These are phyloP conservation scores for Oriolus oriolus DNA, from an alignment of 2,113 vertebrate species.

Conservation along the genomic window DNA sequence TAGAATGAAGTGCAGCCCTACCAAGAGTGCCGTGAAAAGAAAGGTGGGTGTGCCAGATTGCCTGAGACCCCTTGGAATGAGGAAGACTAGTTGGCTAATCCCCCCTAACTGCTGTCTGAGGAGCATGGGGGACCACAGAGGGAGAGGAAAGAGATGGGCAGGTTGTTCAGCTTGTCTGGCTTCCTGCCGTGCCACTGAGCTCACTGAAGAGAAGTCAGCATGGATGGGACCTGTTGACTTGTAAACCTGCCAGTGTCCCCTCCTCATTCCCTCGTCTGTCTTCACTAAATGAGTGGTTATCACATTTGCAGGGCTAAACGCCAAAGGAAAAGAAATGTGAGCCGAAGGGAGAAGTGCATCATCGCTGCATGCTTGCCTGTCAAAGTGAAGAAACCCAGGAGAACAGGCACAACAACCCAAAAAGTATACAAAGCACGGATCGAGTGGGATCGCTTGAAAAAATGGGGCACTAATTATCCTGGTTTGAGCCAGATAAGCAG, in stretches of 20 bases:
- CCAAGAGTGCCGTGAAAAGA: neutral
- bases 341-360: neutral
- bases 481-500: neutral
- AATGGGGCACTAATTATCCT: neutral
- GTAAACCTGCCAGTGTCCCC: neutral
- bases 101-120: neutral
- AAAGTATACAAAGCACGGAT: neutral
- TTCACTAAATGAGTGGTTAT: neutral
- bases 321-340: neutral
- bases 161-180: neutral
- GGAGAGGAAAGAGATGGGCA: neutral
- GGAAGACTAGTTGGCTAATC: neutral
- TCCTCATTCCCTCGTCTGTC: neutral
- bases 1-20: neutral
- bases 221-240: neutral
- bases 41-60: neutral
- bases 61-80: neutral
- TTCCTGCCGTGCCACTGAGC: neutral
- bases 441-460: neutral
- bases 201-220: neutral
- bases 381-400: neutral
- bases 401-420: neutral
- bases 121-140: rapidly evolving
- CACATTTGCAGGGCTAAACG: neutral
- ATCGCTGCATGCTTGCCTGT: neutral